These are phyloP conservation scores for Chrysaora quinquecirrha DNA, from an alignment of 30 jellyfish, hydroid and myxozoan species.

Conservation along the genomic window DNA sequence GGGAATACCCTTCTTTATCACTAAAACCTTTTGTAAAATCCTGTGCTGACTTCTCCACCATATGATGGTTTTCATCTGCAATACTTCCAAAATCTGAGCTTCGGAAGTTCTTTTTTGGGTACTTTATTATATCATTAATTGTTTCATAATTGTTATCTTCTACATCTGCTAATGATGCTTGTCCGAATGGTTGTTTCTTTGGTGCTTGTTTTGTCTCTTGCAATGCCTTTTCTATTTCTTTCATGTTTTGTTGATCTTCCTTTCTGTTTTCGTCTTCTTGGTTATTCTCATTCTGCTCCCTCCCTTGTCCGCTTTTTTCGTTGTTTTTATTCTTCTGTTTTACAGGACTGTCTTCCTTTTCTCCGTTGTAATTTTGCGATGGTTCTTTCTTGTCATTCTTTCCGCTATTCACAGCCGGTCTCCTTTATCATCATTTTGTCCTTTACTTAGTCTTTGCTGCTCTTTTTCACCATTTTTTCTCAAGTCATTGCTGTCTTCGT, in stretches of 20 bases:
- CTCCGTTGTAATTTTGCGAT: slow-evolving; percentile 1
- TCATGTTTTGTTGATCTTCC: slow-evolving; percentile 8
- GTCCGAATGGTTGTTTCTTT: slow-evolving; percentile 32
- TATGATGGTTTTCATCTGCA: slow-evolving; percentile 1
- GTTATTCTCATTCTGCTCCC: slow-evolving; percentile 8
- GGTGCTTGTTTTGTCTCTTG: slow-evolving; percentile 19
- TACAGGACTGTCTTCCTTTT: slow-evolving; percentile 1
- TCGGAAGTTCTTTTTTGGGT: slow-evolving; percentile 53
- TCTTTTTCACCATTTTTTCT: slow-evolving; percentile 12
- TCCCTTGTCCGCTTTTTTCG: slow-evolving; percentile 9
- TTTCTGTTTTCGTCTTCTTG: neutral
- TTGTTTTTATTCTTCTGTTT: neutral
- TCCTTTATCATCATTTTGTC: neutral
- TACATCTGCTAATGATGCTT: slow-evolving; percentile 52
- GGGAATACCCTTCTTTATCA: slow-evolving; percentile 7
- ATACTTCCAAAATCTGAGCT: slow-evolving; percentile 9
- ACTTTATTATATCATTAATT: slow-evolving; percentile 60
- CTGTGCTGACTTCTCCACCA: slow-evolving; percentile 9
- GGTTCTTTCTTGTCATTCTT: neutral
- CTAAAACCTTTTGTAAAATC: slow-evolving; percentile 30
- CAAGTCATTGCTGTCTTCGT: neutral
- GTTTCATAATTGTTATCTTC: slow-evolving; percentile 64
- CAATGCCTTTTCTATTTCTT: slow-evolving; percentile 14
- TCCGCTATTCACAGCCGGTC: neutral
- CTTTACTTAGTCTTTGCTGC: neutral